Conservation (phyloP, 1,140 invertebrate genomes). For the Laupala kohalensis region DNA sequence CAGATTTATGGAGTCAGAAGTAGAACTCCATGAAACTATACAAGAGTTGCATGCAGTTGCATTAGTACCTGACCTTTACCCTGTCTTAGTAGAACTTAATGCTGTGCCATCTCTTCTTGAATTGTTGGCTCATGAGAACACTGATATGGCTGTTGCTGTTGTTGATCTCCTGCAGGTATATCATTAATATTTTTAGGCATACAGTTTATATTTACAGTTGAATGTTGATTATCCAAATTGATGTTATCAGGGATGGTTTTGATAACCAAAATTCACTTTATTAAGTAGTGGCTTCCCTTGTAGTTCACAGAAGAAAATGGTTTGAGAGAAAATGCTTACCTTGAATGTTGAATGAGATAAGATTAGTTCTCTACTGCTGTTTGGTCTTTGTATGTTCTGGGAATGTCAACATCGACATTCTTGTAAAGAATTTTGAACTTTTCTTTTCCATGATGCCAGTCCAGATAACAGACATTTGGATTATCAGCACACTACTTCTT, state of each 20-base stretch:
- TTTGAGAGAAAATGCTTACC: no score
- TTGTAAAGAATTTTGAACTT: no score
- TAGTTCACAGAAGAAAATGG: no score
- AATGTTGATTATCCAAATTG: not conserved
- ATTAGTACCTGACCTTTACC: constrained; percentile 91
- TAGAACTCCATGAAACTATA: constrained; percentile 84
- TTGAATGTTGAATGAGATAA: no score
- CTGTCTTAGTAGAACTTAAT: constrained; percentile 76
- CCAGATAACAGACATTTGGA: no score
- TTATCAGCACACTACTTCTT: no score
- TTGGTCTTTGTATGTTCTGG: no score
- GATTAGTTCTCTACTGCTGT: no score
- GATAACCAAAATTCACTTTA: not conserved
- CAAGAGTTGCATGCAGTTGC: constrained; percentile 90
- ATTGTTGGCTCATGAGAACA: constrained; percentile 91
- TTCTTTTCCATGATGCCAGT: no score
- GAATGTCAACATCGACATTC: no score
- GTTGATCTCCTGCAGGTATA: constrained; percentile 35
- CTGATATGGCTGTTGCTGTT: constrained; percentile 75
- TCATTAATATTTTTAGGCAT: not conserved
- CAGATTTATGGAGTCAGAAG: constrained; percentile 97
- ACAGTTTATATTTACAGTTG: not conserved
- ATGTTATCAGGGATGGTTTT: no score
- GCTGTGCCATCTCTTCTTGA: constrained; percentile 83
- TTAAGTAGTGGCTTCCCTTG: no score